Percentiles rank a stretch among this genome's conserved stretches.
phyloP scores from a whole-genome alignment of 2,113 vertebrate species.

The Copsychus sechellarum region DNA sequence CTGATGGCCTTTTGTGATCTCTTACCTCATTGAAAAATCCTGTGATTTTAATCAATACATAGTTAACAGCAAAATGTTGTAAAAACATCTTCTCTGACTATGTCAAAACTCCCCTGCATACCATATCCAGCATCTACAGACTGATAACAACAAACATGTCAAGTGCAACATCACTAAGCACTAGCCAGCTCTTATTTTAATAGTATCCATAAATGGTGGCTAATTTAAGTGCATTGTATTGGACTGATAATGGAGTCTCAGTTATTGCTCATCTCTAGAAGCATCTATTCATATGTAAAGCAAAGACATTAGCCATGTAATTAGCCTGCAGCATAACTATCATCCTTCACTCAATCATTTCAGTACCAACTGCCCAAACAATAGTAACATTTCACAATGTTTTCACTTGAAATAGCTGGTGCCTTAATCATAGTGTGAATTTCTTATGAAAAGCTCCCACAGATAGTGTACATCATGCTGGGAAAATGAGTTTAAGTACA shows the following conservation, averaged over 20 bases:
- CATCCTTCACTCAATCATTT: conserved; percentile 69
- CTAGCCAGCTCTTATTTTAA: conserved; percentile 60
- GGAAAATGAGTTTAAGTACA: conserved; percentile 74
- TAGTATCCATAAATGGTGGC: conserved; percentile 56
- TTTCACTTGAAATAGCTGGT: conserved; percentile 71
- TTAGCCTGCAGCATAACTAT: conserved; percentile 64
- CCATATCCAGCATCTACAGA: neutral
- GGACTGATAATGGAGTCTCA: conserved; percentile 59
- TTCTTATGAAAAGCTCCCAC: conserved; percentile 71
- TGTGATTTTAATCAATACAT: neutral
- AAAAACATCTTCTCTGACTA: neutral
- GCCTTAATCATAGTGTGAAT: conserved; percentile 67
- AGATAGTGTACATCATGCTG: conserved; percentile 69
- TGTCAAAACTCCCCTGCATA: conserved; percentile 20
- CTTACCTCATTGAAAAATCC: neutral
- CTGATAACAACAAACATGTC: conserved; percentile 37
- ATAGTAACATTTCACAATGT: conserved; percentile 72
- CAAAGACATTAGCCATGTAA: conserved; percentile 72
- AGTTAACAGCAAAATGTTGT: conserved; percentile 29
- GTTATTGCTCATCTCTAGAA: conserved; percentile 71
- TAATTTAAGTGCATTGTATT: conserved; percentile 72
- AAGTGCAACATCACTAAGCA: conserved; percentile 46
- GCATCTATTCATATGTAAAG: conserved; percentile 75
- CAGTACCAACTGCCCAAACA: conserved; percentile 68
- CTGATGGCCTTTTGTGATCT: neutral